phyloP scores from a whole-genome alignment of 2,888 invertebrate species.

The Calliphora vomitoria region DNA sequence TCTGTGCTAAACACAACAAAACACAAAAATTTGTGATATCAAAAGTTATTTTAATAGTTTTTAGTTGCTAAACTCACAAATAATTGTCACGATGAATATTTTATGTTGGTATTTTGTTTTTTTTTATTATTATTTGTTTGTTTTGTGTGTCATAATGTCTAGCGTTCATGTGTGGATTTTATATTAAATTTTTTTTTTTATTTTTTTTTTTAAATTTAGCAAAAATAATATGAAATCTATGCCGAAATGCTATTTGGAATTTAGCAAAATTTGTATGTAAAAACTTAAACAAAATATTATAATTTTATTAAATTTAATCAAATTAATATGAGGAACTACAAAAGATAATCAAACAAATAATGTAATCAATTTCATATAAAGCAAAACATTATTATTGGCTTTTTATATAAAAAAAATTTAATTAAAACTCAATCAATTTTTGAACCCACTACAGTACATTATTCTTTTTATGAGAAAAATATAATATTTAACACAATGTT shows the following conservation, averaged over 20 bases:
- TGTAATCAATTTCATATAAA: too few species aligned
- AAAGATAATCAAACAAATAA: too few species aligned
- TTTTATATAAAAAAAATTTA: too few species aligned
- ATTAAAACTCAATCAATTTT: too few species aligned
- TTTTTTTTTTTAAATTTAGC: background rate
- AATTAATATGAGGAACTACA: too few species aligned
- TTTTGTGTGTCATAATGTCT: background rate
- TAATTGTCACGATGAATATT: conserved; percentile 36
- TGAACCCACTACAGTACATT: background rate
- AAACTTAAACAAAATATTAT: too few species aligned
- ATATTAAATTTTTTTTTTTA: background rate
- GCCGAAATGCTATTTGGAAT: too few species aligned
- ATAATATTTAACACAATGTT: background rate
- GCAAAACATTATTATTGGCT: too few species aligned
- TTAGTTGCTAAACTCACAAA: conserved; percentile 44
- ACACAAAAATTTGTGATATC: background rate
- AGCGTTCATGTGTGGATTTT: background rate
- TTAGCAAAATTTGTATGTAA: too few species aligned
- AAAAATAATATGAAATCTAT: too few species aligned
- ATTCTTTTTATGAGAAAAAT: background rate
- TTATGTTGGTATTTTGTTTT: background rate
- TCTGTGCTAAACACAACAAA: conserved; percentile 6
- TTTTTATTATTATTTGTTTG: background rate
- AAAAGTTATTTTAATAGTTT: conserved; percentile 11
- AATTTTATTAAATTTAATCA: too few species aligned